These are phyloP conservation scores for Neodiprion fabricii DNA, from an alignment of 1,140 invertebrate species.

Conservation along the genomic window DNA sequence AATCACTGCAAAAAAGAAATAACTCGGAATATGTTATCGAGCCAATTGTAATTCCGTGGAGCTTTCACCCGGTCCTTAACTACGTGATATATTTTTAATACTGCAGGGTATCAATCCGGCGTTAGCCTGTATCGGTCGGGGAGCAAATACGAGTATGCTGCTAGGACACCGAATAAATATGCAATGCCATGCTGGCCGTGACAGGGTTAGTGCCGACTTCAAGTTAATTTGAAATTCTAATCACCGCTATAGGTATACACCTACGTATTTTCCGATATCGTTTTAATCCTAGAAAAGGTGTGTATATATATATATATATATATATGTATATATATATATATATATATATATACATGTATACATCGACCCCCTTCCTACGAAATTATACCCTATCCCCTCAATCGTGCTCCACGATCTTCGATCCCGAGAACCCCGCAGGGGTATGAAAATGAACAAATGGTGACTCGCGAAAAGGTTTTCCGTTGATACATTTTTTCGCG, in stretches of 20 bases:
- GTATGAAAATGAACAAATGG: no score
- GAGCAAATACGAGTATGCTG: neutral
- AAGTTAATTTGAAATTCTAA: constrained; percentile 2
- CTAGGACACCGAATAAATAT: neutral
- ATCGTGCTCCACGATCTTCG: no score
- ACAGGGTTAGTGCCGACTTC: neutral
- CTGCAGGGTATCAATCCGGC: constrained; percentile 43
- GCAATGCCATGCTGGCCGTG: neutral
- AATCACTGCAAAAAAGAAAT: constrained; percentile 28
- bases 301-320: no score
- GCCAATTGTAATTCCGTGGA: constrained; percentile 42
- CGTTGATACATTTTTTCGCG: no score
- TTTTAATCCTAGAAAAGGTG: neutral
- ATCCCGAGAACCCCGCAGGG: no score
- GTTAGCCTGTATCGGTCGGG: constrained; percentile 30
- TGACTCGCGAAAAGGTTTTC: no score
- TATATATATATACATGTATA: no score
- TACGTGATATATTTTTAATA: constrained; percentile 50
- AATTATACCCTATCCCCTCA: no score
- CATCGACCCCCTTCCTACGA: no score
- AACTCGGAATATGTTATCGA: constrained; percentile 36
- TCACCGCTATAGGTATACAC: neutral
- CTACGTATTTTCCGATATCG: neutral
- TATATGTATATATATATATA: no score
- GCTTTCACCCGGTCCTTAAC: constrained; percentile 17